These are phyloP conservation scores for Oryctolagus cuniculus DNA, from an alignment of 2,113 vertebrate genomes.

Conservation along the genomic window mOryCun1.1 NC_091436.1:56425501-56426000, in stretches of 20 bases:
- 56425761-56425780: neutral
- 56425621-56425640: neutral
- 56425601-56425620: constrained; percentile 37
- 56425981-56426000: constrained; percentile 27
- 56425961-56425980: neutral
- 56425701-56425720: neutral
- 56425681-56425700: neutral
- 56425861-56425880: neutral
- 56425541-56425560: constrained; percentile 26
- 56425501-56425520: constrained; percentile 40
- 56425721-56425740: neutral
- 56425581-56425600: constrained; percentile 2
- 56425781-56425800: neutral
- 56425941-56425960: constrained; percentile 29
- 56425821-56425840: neutral
- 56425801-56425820: neutral
- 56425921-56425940: neutral
- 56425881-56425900: neutral
- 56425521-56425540: constrained; percentile 62
- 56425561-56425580: constrained; percentile 41
- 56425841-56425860: neutral
- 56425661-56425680: neutral
- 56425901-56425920: neutral
- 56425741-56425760: neutral
- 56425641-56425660: neutral